These are phyloP conservation scores for sheep (Ovis aries) DNA, from an alignment of 2,113 vertebrate genomes.

Conservation along the genomic window DNA sequence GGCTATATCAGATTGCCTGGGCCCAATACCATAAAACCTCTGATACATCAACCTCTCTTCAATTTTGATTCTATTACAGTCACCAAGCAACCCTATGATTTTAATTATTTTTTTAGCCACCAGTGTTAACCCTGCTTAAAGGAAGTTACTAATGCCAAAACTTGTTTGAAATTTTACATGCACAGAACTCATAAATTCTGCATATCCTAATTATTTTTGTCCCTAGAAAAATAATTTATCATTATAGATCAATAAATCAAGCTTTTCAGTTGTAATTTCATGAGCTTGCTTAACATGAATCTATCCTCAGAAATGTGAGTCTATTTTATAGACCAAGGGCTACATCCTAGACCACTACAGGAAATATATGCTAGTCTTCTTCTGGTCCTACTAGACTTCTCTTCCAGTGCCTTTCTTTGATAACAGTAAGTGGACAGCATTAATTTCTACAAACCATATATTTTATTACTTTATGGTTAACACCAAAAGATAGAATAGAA, in stretches of 20 bases:
- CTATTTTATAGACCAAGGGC: neutral
- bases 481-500: neutral
- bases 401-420: neutral
- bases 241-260: neutral
- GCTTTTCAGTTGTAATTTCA: neutral
- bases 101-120: neutral
- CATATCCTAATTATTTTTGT: neutral
- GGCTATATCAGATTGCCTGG: neutral
- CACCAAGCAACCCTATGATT: neutral
- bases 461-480: neutral
- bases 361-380: neutral
- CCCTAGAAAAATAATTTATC: neutral
- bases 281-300: neutral
- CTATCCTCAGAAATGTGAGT: neutral
- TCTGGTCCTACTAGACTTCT: neutral
- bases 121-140: neutral
- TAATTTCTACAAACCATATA: neutral
- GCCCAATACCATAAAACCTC: neutral
- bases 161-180: neutral
- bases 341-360: neutral
- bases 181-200: neutral
- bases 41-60: neutral
- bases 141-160: neutral
- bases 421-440: neutral
- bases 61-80: neutral